A percentile compares a stretch with the other conserved stretches of the same genome.
Conservation (phyloP, 1,140 invertebrate species). For the Brachionus calyciflorus region DNA sequence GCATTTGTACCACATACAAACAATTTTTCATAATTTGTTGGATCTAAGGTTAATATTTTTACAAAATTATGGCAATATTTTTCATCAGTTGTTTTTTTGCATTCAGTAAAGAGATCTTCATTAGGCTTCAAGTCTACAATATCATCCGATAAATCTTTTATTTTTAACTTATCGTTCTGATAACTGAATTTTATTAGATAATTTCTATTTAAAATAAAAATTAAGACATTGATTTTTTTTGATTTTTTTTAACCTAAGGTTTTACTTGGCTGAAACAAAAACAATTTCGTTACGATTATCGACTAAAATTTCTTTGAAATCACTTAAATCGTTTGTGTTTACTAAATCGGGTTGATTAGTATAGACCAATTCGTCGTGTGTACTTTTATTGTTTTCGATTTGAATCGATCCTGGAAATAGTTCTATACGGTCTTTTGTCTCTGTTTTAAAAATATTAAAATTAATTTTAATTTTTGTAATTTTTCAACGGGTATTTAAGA, state of each 20-base stretch:
- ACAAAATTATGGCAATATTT: conserved; percentile 12
- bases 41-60: neutral
- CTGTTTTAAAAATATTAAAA: conserved; percentile 2
- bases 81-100: neutral
- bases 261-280: conserved; percentile 21
- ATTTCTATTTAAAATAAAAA: conserved; percentile 2
- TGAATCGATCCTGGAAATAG: neutral
- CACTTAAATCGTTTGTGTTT: neutral
- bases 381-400: neutral
- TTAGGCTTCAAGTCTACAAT: neutral
- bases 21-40: neutral
- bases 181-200: conserved; percentile 12
- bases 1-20: conserved; percentile 12
- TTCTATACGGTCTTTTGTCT: conserved; percentile 14
- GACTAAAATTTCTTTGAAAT: conserved; percentile 42
- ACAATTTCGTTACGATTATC: neutral
- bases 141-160: neutral
- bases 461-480: too few species aligned
- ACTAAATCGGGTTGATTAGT: neutral
- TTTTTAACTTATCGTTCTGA: neutral
- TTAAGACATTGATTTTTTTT: neutral
- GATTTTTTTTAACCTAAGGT: neutral
- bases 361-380: neutral
- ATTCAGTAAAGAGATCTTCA: neutral
- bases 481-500: too few species aligned